These are phyloP conservation scores for Penaeus japonicus DNA, from an alignment of 1,140 invertebrate genomes.

Conservation along the genomic window DNA sequence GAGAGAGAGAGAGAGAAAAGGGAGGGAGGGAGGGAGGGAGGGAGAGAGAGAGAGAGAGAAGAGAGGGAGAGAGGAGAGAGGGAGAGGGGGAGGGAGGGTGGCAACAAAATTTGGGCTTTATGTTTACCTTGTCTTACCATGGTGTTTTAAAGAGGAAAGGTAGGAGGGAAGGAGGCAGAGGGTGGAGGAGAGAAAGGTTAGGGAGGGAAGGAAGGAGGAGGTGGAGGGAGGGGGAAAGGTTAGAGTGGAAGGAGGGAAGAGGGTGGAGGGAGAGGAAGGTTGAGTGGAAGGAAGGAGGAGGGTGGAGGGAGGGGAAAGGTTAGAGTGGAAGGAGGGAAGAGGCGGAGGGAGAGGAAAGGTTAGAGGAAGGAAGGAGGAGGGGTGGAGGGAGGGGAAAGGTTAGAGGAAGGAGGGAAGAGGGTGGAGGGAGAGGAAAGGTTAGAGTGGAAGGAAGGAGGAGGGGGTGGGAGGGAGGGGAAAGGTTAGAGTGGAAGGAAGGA, in stretches of 20 bases:
- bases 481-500: too few relatives aligned
- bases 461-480: background rate
- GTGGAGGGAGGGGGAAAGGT: background rate
- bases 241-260: too few relatives aligned
- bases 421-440: too few relatives aligned
- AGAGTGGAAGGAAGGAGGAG: background rate
- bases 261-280: background rate
- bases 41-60: background rate
- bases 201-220: too few relatives aligned
- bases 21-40: too few relatives aligned
- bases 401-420: background rate
- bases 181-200: background rate
- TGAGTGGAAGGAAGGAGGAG: too few relatives aligned
- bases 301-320: background rate
- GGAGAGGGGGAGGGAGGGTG: background rate
- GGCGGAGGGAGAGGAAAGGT: background rate
- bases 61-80: background rate
- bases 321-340: background rate
- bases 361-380: too few relatives aligned
- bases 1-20: background rate
- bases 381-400: background rate
- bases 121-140: too few relatives aligned
- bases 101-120: too few relatives aligned
- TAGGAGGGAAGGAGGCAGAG: background rate
- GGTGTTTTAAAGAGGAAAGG: too few relatives aligned